Evolutionary conservation across 1,140 invertebrate genomes (phyloP).

Genomic region (Octopus sinensis): DNA sequence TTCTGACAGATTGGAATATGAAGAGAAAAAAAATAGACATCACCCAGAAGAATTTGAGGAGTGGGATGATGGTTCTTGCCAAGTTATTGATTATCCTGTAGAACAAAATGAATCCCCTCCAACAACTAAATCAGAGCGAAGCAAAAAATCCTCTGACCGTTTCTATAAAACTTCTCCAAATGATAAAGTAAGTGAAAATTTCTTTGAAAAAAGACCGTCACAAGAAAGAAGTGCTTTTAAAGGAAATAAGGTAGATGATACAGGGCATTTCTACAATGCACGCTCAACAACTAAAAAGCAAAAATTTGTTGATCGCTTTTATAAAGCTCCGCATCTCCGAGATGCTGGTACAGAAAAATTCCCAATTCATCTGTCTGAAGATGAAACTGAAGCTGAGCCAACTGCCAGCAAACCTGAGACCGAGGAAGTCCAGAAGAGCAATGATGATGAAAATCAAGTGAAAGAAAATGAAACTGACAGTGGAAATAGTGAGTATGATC

Average conservation of each 20-base stretch:
- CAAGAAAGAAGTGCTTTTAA: neutral
- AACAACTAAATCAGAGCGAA: neutral
- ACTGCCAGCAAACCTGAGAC: neutral
- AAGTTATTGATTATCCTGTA: neutral
- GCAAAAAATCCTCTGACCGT: neutral
- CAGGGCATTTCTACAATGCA: neutral
- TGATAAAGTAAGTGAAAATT: neutral
- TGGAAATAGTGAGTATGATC: conserved; percentile 30
- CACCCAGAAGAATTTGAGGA: neutral
- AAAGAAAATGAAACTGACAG: conserved; percentile 29
- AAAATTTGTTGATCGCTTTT: conserved; percentile 8
- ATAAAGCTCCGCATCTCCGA: neutral
- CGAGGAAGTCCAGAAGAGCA: conserved; percentile 1
- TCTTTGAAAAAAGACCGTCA: neutral
- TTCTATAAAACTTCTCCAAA: conserved; percentile 3
- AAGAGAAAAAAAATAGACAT: neutral
- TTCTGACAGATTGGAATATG: neutral
- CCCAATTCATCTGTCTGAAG: conserved; percentile 12
- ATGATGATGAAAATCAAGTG: conserved; percentile 39
- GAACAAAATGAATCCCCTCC: neutral
- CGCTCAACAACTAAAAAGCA: neutral
- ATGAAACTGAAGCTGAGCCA: conserved; percentile 15
- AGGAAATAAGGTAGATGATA: neutral
- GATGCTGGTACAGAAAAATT: neutral
- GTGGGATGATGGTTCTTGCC: neutral